Percentiles rank a stretch among this genome's conserved stretches.
Evolutionary conservation across 2,797 vertebrate genomes (phyloP).

Genomic region (Pampus argenteus): DNA sequence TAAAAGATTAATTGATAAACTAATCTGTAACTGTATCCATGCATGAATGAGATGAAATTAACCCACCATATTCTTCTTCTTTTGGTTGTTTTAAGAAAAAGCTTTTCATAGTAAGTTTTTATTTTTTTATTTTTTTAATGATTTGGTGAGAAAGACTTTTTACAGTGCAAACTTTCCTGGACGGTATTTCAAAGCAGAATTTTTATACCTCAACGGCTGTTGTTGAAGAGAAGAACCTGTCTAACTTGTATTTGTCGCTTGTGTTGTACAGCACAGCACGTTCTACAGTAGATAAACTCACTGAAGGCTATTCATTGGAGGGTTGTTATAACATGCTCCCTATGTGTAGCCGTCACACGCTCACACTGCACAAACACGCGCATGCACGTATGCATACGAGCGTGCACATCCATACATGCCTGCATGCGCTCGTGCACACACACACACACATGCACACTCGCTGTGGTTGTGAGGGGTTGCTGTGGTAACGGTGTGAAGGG

Average conservation of each 20-base stretch:
- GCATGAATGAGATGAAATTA: not conserved
- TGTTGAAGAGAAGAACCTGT: slow-evolving; percentile 5
- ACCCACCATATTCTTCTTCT: not conserved
- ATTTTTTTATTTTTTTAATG: no score
- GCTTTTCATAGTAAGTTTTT: not conserved
- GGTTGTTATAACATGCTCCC: slow-evolving; percentile 43
- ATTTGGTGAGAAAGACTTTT: not conserved
- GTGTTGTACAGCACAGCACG: slow-evolving; percentile 22
- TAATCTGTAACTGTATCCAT: not conserved
- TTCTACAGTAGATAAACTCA: slow-evolving; percentile 44
- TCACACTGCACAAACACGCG: slow-evolving; percentile 22
- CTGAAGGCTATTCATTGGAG: slow-evolving; percentile 46
- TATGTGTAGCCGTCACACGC: slow-evolving; percentile 27
- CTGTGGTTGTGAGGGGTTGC: slow-evolving; percentile 82
- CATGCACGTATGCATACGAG: slow-evolving; percentile 28
- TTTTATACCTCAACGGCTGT: slow-evolving; percentile 6
- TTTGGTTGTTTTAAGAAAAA: not conserved
- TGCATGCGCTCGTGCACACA: slow-evolving; percentile 33
- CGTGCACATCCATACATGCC: slow-evolving; percentile 41
- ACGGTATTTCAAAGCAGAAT: not conserved
- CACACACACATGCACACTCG: slow-evolving; percentile 32
- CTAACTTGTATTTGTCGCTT: slow-evolving; percentile 26
- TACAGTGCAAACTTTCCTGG: not conserved
- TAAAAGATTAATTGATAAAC: not conserved
- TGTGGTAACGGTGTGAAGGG: slow-evolving; percentile 83